Evolutionary conservation across 2,888 invertebrate genomes (phyloP).

Genomic region (Cyclophora punctaria): DNA sequence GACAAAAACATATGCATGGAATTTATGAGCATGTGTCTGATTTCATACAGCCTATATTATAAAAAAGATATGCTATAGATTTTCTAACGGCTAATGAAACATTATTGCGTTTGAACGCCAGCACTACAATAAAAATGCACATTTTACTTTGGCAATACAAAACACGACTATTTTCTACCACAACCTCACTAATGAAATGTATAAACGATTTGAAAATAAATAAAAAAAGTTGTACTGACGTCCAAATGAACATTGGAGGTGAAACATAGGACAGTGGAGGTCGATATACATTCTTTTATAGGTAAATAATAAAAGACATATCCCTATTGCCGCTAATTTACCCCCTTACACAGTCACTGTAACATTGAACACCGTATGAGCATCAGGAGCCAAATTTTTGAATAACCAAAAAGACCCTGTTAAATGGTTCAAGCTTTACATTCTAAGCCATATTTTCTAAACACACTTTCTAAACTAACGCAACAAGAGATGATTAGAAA

Average conservation of each 20-base stretch:
- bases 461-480: conserved; percentile 27
- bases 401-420: conserved; percentile 64
- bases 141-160: conserved; percentile 60
- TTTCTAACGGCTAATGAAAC: conserved; percentile 35
- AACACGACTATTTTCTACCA: conserved; percentile 29
- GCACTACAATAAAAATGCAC: conserved; percentile 63
- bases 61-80: conserved; percentile 52
- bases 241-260: conserved; percentile 29
- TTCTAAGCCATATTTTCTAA: conserved; percentile 28
- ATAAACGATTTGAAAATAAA: conserved; percentile 22
- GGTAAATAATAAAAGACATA: conserved; percentile 54
- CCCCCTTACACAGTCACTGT: conserved; percentile 31
- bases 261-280: conserved; percentile 28
- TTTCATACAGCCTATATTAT: conserved; percentile 42
- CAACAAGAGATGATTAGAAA: conserved; percentile 16
- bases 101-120: conserved; percentile 40
- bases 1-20: conserved; percentile 1
- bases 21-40: conserved; percentile 55
- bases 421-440: conserved; percentile 33
- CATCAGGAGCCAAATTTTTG: conserved; percentile 50
- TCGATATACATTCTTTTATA: conserved; percentile 55
- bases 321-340: conserved; percentile 27
- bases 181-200: conserved; percentile 35
- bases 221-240: conserved; percentile 48
- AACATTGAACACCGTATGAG: conserved; percentile 39